Conservation (phyloP, 1,140 invertebrate species). For the Marisa cornuarietis region DNA sequence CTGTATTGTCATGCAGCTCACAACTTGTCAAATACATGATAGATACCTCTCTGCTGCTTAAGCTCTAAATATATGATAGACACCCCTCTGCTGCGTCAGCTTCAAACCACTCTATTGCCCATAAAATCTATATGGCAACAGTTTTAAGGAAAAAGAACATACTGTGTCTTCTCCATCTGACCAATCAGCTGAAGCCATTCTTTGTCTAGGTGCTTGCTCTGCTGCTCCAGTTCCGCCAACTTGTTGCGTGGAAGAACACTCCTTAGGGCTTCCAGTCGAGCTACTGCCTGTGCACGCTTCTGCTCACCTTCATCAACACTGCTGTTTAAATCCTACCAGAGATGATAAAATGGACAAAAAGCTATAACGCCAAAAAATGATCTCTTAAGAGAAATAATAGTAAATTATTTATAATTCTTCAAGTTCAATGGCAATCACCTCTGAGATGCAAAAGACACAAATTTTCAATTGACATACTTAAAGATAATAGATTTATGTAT, state of each 20-base stretch:
- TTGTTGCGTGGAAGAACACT: constrained; percentile 52
- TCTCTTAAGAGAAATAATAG: too few relatives aligned
- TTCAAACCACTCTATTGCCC: too few relatives aligned
- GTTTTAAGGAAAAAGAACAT: constrained; percentile 22
- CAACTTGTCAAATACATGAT: too few relatives aligned
- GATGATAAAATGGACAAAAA: too few relatives aligned
- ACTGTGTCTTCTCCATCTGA: constrained; percentile 76
- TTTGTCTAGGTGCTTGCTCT: constrained; percentile 74
- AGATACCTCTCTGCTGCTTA: too few relatives aligned
- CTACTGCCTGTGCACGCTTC: constrained; percentile 48
- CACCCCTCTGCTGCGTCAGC: too few relatives aligned
- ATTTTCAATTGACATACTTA: neutral
- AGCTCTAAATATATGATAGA: too few relatives aligned
- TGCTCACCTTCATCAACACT: constrained; percentile 54
- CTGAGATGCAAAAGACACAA: neutral
- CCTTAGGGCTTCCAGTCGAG: constrained; percentile 50
- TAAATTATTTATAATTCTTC: too few relatives aligned
- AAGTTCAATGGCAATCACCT: neutral
- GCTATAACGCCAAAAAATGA: too few relatives aligned
- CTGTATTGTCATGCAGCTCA: too few relatives aligned
- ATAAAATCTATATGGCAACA: too few relatives aligned
- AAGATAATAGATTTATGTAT: too few relatives aligned
- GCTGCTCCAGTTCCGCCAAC: constrained; percentile 66
- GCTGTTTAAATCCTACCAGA: constrained; percentile 48
- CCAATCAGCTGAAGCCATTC: constrained; percentile 77